These are phyloP conservation scores for Drosophila pegasa DNA, from an alignment of 2,888 invertebrate genomes.

Conservation along the genomic window DNA sequence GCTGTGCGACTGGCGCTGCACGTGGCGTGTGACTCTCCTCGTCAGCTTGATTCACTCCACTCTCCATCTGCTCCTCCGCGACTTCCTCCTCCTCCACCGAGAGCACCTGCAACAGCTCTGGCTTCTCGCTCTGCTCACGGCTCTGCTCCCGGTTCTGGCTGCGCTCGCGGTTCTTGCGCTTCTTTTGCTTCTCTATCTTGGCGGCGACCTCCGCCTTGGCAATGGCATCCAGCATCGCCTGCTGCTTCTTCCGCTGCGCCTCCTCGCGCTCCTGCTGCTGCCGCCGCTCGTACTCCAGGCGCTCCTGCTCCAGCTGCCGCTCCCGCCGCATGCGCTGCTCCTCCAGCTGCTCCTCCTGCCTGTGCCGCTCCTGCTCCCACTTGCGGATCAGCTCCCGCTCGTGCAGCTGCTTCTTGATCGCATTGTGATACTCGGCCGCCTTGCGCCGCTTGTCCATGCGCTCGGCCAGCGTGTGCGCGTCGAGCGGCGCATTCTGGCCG, in stretches of 20 bases:
- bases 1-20: slow-evolving; percentile 29
- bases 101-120: slow-evolving; percentile 62
- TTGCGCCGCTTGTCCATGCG: slow-evolving; percentile 92
- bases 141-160: slow-evolving; percentile 14
- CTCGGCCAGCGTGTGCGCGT: slow-evolving; percentile 92
- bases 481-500: slow-evolving; percentile 94
- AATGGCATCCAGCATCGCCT: slow-evolving; percentile 91
- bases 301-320: slow-evolving; percentile 89
- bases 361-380: slow-evolving; percentile 90
- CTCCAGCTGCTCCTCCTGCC: slow-evolving; percentile 92
- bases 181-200: slow-evolving; percentile 88
- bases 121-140: slow-evolving; percentile 16
- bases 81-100: slow-evolving; percentile 68
- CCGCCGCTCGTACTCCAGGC: slow-evolving; percentile 90
- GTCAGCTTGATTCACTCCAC: background rate
- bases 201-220: slow-evolving; percentile 92
- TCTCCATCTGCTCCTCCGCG: slow-evolving; percentile 30
- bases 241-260: slow-evolving; percentile 89
- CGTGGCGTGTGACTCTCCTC: slow-evolving; percentile 60
- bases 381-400: slow-evolving; percentile 91
- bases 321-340: slow-evolving; percentile 91
- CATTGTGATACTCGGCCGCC: slow-evolving; percentile 94
- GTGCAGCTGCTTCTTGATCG: slow-evolving; percentile 93
- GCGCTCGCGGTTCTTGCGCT: slow-evolving; percentile 73
- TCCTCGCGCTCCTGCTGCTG: slow-evolving; percentile 89